A percentile compares a stretch with the other conserved stretches of the same genome.
phyloP scores from a whole-genome alignment of 1,140 invertebrate species.

The Lepidurus arcticus region DNA sequence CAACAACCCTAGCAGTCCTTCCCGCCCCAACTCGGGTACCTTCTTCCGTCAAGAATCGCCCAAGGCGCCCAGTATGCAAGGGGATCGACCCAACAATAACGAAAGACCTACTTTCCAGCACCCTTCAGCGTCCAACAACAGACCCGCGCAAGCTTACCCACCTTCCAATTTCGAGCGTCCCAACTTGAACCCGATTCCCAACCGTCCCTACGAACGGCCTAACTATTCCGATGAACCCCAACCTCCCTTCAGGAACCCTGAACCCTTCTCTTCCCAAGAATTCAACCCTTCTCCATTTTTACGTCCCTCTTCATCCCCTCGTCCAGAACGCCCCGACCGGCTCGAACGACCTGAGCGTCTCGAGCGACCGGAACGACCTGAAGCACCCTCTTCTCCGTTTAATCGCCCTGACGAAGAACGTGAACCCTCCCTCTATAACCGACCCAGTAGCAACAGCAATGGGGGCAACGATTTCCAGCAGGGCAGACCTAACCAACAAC shows the following conservation, averaged over 20 bases:
- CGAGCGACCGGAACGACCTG: neutral
- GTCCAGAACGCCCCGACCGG: neutral
- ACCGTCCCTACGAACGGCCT: neutral
- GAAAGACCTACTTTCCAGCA: neutral
- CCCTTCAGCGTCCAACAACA: neutral
- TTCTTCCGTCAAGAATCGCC: neutral
- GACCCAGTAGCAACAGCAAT: neutral
- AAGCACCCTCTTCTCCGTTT: neutral
- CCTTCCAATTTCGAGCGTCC: neutral
- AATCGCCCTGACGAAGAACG: neutral
- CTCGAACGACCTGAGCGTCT: slow-evolving; percentile 3
- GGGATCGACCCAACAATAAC: neutral
- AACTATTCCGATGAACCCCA: neutral
- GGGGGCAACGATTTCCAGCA: neutral
- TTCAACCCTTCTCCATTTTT: neutral
- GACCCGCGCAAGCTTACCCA: neutral
- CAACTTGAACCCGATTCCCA: neutral
- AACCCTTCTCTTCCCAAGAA: neutral
- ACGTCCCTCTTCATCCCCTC: neutral
- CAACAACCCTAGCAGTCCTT: neutral
- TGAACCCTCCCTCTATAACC: neutral
- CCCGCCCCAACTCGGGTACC: neutral
- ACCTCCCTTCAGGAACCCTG: neutral
- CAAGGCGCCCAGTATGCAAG: neutral
- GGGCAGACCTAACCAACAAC: neutral